phyloP scores from a whole-genome alignment of 2,888 invertebrate genomes.

The Beris morrisii region DNA sequence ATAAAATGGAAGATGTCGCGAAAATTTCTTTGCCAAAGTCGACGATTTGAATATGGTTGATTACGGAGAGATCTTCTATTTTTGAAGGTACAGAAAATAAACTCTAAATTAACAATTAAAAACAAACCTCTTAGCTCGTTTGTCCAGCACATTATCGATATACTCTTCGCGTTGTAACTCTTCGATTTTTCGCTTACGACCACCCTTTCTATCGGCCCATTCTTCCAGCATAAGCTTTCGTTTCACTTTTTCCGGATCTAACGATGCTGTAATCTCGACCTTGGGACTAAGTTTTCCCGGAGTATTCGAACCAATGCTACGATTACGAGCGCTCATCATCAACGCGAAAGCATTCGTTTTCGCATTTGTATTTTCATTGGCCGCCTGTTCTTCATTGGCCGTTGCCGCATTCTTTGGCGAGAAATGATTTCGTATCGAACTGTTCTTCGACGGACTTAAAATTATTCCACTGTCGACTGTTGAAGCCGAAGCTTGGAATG shows the following conservation, averaged over 20 bases:
- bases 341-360: slow-evolving; percentile 64
- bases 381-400: neutral
- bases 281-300: slow-evolving; percentile 60
- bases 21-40: no score
- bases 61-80: no score
- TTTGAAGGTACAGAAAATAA: no score
- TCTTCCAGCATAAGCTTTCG: slow-evolving; percentile 61
- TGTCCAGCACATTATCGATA: slow-evolving; percentile 63
- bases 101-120: neutral
- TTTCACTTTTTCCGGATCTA: slow-evolving; percentile 55
- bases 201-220: slow-evolving; percentile 69
- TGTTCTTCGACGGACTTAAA: neutral
- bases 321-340: slow-evolving; percentile 69
- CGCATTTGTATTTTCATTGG: slow-evolving; percentile 38
- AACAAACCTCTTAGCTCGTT: slow-evolving; percentile 60
- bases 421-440: no score
- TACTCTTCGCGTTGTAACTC: slow-evolving; percentile 62
- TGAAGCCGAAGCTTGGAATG: no score
- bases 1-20: no score
- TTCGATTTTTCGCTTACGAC: slow-evolving; percentile 62
- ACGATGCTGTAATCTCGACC: slow-evolving; percentile 48
- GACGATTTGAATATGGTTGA: no score
- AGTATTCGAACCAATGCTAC: slow-evolving; percentile 65
- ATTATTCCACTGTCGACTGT: neutral
- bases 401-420: no score